phyloP scores from a whole-genome alignment of 2,113 vertebrate species.

The Silurus glanis region DNA sequence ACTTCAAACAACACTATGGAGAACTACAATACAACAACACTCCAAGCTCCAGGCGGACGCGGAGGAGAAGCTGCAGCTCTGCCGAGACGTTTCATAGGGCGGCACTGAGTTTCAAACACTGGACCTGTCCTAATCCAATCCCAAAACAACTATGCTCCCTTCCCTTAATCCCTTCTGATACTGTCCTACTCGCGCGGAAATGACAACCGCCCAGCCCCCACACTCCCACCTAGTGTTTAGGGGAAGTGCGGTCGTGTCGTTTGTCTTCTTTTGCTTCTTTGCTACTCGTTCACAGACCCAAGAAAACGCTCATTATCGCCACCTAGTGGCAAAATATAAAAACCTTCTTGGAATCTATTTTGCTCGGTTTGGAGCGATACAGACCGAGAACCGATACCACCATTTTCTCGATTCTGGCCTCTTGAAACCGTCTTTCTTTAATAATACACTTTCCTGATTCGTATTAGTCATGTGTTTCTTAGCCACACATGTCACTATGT shows the following conservation, averaged over 20 bases:
- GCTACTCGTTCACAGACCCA: not conserved
- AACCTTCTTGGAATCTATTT: not conserved
- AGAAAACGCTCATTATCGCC: not conserved
- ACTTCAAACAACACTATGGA: not conserved
- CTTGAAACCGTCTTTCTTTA: not conserved
- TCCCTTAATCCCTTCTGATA: not conserved
- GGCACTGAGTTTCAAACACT: slow-evolving; percentile 28
- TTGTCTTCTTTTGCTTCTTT: slow-evolving; percentile 2
- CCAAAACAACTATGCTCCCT: not conserved
- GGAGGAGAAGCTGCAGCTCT: not conserved
- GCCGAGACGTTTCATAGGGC: slow-evolving; percentile 25
- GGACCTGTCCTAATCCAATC: slow-evolving; percentile 1
- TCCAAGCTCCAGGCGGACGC: not conserved
- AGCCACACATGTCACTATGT: not conserved
- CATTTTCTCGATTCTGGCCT: not conserved
- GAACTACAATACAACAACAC: not conserved
- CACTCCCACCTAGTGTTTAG: slow-evolving; percentile 4
- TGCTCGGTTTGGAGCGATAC: not conserved
- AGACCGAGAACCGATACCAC: not conserved
- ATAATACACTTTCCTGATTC: not conserved
- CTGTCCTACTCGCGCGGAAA: not conserved
- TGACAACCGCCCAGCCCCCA: not conserved
- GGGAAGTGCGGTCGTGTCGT: not conserved
- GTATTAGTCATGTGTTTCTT: not conserved
- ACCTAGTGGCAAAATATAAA: not conserved